Base-by-base conservation (phyloP, 2,888 invertebrate genomes). In the Melinopterus prodromus region DNA sequence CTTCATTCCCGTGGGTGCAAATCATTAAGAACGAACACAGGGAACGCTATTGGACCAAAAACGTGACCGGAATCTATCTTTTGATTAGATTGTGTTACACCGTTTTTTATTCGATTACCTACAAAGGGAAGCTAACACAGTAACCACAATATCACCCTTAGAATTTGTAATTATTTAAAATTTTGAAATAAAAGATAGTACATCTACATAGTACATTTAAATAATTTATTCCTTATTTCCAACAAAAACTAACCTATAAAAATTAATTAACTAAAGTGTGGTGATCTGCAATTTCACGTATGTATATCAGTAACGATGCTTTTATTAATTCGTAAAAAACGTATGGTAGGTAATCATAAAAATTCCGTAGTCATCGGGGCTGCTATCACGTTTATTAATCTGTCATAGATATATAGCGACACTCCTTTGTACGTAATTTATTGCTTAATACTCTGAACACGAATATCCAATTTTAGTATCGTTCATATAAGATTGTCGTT, bases 381-480 rank as follows among this genome's bases (percentile, higher is more conserved):
- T 53, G 53, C 53, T 53, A 53, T 53, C 53, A 53, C 53, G 53
- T 53, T 53, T 53, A 53, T 53, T 53, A 53, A 53, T 53, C 53
- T 53, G 53, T 53, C 53, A 53, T 53, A 53, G 53, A 53, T 53
- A 53, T 7, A 53, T 53, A 53, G 53, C 53, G 53, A 12, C 53
- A 12, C 53, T 53, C 53, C 53, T 53, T 53, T 12, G 53, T 53
- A 53, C 53, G 5, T 53, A 53, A 53, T 53, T 53, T 53, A 53
- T 53, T 53, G 53, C 53, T 53, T 53, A 9, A 53, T 53, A 26
- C 12, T 53, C 53, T 3, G 53, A 6, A 53, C 53, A 53, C 53
- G 53, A 53, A 53, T 53, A 53, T 53, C 12, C 53, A 53, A 53
- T 53, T 53, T 53, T 53, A 53, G 5, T 53, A 53, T 9, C 7